Base-by-base conservation (phyloP, 2,113 vertebrate species). In the Turnix velox region DNA sequence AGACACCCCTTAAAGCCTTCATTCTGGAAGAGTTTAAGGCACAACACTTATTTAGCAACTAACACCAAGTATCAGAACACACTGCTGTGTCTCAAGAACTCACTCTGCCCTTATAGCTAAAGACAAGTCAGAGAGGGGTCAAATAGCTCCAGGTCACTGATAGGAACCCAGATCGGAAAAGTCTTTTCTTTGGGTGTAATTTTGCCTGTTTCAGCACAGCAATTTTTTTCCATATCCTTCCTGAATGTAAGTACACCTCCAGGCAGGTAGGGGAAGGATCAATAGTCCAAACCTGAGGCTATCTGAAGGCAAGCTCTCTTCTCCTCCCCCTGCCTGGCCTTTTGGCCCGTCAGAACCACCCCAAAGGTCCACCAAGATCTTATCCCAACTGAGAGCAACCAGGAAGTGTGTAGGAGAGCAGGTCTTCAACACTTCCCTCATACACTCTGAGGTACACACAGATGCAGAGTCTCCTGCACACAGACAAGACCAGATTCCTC, bases 361-460 rank as follows among this genome's bases (percentile, higher is more conserved):
- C 20, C 31, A 61, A 57, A 40, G 31, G n/a, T 37, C 33, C 61
- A 57, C 28, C 42, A 33, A 72, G 39, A 72, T 8, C 80, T 23
- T 4, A 11, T 10, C n/a, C 33, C 55, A 69, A 7, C 45, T 1
- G 10, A 42, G 62, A 25, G 35, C 4, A 2, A 24, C 24, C 28
- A 57, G 76, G 52, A 78, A 22, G 31, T 2, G 0, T 7, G 17
- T 9, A 4, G 7, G 24, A 43, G 8, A 84, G 23, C 31, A 68
- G 61, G 2, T 33, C 62, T 42, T n/a, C 31, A 81, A 8, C 5
- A 3, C 46, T 25, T 12, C 51, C 28, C 40, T 68, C 65, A 16
- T 2, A 22, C 1, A 1, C 31, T 54, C 1, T 2, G 5, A 57
- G 46, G 30, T 73, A 39, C 3, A 27, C 0, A 0, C 1, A 1